phyloP scores from a whole-genome alignment of 1,140 invertebrate genomes.

The Cydia amplana region DNA sequence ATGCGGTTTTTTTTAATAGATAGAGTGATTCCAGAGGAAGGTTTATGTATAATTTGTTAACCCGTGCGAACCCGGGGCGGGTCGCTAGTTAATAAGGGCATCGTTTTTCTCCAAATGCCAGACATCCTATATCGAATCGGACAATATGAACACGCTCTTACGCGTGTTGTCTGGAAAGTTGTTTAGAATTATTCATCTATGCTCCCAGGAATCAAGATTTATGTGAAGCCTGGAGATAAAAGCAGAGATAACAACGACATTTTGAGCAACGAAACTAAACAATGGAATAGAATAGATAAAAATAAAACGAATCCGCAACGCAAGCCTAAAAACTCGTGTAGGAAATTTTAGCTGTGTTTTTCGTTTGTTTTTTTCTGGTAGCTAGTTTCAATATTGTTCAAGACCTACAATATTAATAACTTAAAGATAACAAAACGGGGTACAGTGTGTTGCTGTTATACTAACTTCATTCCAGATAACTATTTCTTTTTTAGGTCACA shows the following conservation, averaged over 20 bases:
- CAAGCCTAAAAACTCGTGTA: background rate
- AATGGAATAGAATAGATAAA: background rate
- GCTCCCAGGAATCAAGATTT: background rate
- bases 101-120: no score
- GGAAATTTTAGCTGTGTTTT: background rate
- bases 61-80: no score
- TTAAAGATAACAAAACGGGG: no score
- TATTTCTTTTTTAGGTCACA: no score
- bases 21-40: no score
- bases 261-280: background rate
- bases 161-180: background rate
- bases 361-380: background rate
- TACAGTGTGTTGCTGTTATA: no score
- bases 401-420: no score
- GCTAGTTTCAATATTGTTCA: background rate
- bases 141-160: background rate
- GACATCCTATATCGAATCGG: no score
- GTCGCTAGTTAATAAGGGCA: no score
- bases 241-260: background rate
- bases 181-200: background rate
- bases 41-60: no score
- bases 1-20: no score
- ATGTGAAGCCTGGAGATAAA: conserved; percentile 9
- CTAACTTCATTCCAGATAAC: no score
- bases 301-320: background rate